phyloP scores from a whole-genome alignment of 1,140 invertebrate genomes.

The Riptortus pedestris region DNA sequence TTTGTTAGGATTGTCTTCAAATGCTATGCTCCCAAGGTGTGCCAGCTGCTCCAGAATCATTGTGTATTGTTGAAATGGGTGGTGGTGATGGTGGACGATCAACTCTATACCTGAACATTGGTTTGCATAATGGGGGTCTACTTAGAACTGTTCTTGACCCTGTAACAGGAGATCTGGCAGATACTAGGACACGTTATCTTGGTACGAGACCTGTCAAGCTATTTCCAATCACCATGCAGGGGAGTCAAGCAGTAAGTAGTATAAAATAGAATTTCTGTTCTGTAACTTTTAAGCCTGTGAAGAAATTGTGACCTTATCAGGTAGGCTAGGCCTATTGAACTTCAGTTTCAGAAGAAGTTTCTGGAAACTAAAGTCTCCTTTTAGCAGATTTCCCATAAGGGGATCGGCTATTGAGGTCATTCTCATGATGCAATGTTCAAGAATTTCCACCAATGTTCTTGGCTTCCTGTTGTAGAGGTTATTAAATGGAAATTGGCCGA shows the following conservation, averaged over 20 bases:
- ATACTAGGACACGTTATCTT: slow-evolving; percentile 91
- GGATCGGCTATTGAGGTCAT: no score
- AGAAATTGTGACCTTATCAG: no score
- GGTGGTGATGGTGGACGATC: slow-evolving; percentile 46
- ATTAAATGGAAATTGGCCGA: no score
- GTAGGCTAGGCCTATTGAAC: no score
- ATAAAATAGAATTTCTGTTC: background rate
- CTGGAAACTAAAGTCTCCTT: no score
- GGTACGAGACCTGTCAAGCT: slow-evolving; percentile 92
- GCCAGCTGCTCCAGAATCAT: slow-evolving; percentile 90
- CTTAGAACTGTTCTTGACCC: slow-evolving; percentile 91
- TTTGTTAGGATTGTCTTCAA: slow-evolving; percentile 66
- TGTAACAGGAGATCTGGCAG: slow-evolving; percentile 91
- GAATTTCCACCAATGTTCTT: no score
- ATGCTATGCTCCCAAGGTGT: slow-evolving; percentile 92
- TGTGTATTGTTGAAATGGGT: slow-evolving; percentile 91
- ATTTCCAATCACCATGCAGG: slow-evolving; percentile 90
- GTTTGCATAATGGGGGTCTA: slow-evolving; percentile 92
- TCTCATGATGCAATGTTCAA: no score
- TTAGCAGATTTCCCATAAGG: no score
- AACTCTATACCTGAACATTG: slow-evolving; percentile 93
- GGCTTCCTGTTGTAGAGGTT: no score
- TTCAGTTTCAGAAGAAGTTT: no score
- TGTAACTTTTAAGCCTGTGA: background rate
- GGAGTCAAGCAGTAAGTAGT: slow-evolving; percentile 75